These are phyloP conservation scores for Cosmia trapezina DNA, from an alignment of 2,888 invertebrate species.

Conservation along the genomic window DNA sequence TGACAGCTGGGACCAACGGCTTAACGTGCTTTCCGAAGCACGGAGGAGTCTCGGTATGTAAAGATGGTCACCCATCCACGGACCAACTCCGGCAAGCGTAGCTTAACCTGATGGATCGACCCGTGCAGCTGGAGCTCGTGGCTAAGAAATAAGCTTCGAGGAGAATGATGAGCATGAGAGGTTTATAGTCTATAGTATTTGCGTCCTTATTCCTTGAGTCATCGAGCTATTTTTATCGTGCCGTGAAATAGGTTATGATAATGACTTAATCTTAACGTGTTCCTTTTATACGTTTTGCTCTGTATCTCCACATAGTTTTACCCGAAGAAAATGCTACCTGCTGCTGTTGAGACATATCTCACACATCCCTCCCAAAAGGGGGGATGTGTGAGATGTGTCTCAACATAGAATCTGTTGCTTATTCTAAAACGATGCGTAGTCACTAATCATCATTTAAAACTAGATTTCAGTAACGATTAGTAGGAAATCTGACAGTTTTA, in stretches of 20 bases:
- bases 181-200: constrained; percentile 21
- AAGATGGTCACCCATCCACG: too few relatives aligned
- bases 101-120: too few relatives aligned
- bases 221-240: constrained; percentile 30
- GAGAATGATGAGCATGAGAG: too few relatives aligned
- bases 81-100: too few relatives aligned
- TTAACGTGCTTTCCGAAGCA: too few relatives aligned
- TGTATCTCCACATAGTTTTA: background rate
- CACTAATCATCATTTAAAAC: constrained; percentile 4
- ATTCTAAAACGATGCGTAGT: constrained; percentile 6
- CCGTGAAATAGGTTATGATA: constrained; percentile 9
- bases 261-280: constrained; percentile 15
- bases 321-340: too few relatives aligned
- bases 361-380: too few relatives aligned
- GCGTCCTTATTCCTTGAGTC: constrained; percentile 28
- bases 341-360: too few relatives aligned
- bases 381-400: background rate
- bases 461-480: constrained; percentile 19
- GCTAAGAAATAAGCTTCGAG: too few relatives aligned
- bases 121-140: too few relatives aligned
- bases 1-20: too few relatives aligned
- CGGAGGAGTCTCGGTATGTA: too few relatives aligned
- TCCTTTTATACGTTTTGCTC: background rate
- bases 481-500: constrained; percentile 9
- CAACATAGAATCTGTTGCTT: background rate